phyloP scores from a whole-genome alignment of 2,113 vertebrate species.

The Tiliqua scincoides region DNA sequence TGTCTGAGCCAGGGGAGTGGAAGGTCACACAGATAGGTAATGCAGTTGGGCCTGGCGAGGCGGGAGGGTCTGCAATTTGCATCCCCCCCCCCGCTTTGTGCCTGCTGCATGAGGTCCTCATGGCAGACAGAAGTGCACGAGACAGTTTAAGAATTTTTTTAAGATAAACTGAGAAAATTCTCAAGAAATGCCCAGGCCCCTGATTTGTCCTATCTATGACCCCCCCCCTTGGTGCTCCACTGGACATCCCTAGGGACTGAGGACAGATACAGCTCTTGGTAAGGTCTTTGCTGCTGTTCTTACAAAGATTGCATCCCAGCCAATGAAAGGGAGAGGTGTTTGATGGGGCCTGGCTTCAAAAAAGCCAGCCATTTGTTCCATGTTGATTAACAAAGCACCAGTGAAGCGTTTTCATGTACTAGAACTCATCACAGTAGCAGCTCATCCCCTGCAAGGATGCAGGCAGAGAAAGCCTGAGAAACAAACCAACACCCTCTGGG shows the following conservation, averaged over 20 bases:
- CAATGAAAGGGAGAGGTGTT: background rate
- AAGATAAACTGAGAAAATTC: fast-evolving
- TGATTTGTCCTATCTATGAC: too few relatives aligned
- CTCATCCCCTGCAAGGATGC: background rate
- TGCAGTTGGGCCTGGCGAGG: background rate
- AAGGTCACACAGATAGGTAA: constrained; percentile 43
- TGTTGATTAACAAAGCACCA: background rate
- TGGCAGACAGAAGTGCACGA: fast-evolving
- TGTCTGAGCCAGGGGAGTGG: constrained; percentile 59
- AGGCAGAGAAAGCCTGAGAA: background rate
- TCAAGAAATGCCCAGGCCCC: fast-evolving
- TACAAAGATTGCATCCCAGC: background rate
- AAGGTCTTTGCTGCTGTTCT: background rate
- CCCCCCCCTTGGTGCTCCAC: background rate
- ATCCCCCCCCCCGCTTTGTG: background rate
- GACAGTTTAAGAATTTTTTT: background rate
- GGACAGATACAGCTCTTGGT: background rate
- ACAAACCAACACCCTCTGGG: too few relatives aligned
- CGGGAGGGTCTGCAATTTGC: background rate
- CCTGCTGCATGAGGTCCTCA: background rate
- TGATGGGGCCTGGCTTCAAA: background rate
- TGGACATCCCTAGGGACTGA: background rate
- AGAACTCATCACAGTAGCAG: background rate
- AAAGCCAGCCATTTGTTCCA: background rate
- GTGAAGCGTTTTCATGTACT: background rate